A percentile compares a stretch with the other conserved stretches of the same genome.
Conservation (phyloP, 2,113 vertebrate species). For the Indicator maculatus region DNA sequence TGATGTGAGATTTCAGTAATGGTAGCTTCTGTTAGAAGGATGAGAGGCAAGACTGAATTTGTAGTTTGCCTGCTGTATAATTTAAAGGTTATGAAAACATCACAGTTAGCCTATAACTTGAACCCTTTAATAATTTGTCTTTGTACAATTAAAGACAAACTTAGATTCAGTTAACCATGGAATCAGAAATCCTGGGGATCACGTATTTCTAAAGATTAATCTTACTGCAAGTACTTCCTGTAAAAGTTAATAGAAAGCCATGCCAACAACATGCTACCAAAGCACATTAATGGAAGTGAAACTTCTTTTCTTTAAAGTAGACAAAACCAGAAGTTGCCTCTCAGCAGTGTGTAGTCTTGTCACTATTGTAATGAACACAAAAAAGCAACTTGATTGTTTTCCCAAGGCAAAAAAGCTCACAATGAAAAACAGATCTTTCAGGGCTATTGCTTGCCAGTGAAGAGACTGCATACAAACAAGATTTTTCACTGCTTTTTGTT, state of each 20-base stretch:
- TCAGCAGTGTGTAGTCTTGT: constrained; percentile 1
- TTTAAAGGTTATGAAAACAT: background rate
- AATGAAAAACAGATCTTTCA: constrained; percentile 17
- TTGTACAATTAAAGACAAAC: background rate
- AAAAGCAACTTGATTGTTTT: constrained; percentile 27
- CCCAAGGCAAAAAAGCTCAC: constrained; percentile 24
- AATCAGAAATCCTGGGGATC: background rate
- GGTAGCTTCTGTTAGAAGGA: background rate
- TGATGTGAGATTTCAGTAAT: background rate
- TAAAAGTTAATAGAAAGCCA: background rate
- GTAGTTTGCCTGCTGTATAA: background rate
- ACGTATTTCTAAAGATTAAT: background rate
- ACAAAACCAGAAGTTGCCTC: background rate
- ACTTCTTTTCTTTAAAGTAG: background rate
- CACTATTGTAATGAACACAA: constrained; percentile 4
- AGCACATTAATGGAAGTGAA: background rate
- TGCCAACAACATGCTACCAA: background rate
- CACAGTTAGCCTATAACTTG: background rate
- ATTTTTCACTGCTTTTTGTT: constrained; percentile 10
- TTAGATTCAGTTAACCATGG: background rate
- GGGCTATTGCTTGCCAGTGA: background rate
- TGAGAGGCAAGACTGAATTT: background rate
- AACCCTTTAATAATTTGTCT: background rate
- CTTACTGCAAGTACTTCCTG: background rate
- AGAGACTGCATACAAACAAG: background rate